These are phyloP conservation scores for Trachops cirrhosus DNA, from an alignment of 2,797 vertebrate species.

Conservation along the genomic window DNA sequence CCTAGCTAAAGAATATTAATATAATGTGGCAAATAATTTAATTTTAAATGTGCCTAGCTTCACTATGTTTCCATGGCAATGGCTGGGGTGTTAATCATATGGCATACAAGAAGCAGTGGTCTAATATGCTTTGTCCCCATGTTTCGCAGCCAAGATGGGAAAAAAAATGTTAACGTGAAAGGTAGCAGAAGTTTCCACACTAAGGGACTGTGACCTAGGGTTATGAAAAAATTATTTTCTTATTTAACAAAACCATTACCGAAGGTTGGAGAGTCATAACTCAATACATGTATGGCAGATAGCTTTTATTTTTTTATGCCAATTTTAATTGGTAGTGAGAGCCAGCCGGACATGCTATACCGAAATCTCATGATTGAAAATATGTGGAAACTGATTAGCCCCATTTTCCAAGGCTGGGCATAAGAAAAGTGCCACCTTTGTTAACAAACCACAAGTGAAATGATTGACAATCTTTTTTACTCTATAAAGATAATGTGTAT, in stretches of 20 bases:
- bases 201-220: neutral
- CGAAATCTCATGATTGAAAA: neutral
- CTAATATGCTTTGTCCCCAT: neutral
- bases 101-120: neutral
- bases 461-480: neutral
- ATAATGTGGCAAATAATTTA: neutral
- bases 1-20: neutral
- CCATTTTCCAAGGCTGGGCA: neutral
- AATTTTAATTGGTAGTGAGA: neutral
- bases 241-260: conserved; percentile 5
- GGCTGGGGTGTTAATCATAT: neutral
- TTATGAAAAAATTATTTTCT: neutral
- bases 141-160: neutral
- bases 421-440: neutral
- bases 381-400: neutral
- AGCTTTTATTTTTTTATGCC: neutral
- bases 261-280: neutral
- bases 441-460: neutral
- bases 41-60: neutral
- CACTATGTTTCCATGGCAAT: neutral
- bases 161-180: neutral
- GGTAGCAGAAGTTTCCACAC: neutral
- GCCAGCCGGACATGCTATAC: neutral
- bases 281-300: neutral
- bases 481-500: neutral